Evolutionary conservation across 2,888 invertebrate genomes (phyloP), one percentile per base, ranked within the genome.

Genomic region (Hypselothyrea guttata): DNA sequence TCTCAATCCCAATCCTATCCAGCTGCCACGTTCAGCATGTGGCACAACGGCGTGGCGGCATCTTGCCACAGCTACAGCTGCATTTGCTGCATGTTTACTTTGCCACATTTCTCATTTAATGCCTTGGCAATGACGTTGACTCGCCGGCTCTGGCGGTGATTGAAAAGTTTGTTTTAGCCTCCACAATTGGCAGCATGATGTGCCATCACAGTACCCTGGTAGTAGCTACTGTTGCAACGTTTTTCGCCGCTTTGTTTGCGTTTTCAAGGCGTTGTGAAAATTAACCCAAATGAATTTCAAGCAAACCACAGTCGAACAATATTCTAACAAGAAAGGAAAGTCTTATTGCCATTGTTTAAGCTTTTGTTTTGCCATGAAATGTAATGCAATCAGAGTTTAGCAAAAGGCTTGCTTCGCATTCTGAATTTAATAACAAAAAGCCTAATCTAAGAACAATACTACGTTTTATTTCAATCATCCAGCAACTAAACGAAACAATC

Each of bases 71-170:
- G 38, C 35, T 33, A 35, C 35, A 41, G n/a, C 18, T 53, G 70
- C 67, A 71, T 62, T 70, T 65, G 75, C 67, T 61, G 73, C 60
- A 67, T 75, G 72, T 82, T 77, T 70, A 61, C 82, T 70, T 67
- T 72, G 70, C 75, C 54, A 72, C 75, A 81, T 74, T 81, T 75
- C 64, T 73, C 82, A 81, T 77, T 77, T 81, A 76, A 76, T 81
- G 68, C 76, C 56, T 63, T 70, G 75, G 78, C 78, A 78, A 75
- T 75, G 75, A 70, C 71, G 73, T 70, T 59, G 57, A 60, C 64
- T 65, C 65, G 70, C 66, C 62, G 63, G 54, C 55, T 57, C 68
- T 81, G 76, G 73, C 73, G 81, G 68, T 79, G 76, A 77, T 77
- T 77, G 76, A 79, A 77, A 76, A 76, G 76, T 76, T 77, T 76